phyloP scores from a whole-genome alignment of 2,113 vertebrate genomes.

The Mirza zaza region DNA sequence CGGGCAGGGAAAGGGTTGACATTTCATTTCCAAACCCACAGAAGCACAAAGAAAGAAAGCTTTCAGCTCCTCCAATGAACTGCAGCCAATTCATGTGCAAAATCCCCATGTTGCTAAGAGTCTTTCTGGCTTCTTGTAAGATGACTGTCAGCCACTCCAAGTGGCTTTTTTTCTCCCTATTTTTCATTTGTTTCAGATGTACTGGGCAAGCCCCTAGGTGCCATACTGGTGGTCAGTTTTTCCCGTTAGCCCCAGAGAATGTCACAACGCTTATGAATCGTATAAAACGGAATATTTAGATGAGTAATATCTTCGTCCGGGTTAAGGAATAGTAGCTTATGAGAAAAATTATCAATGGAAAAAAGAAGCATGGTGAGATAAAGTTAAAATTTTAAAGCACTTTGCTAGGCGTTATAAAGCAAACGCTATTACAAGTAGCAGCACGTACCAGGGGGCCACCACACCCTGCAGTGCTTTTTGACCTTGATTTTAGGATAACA shows the following conservation, averaged over 20 bases:
- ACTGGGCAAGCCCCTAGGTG: not conserved
- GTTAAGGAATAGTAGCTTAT: not conserved
- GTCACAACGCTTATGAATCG: not conserved
- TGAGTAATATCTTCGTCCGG: not conserved
- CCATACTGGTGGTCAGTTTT: not conserved
- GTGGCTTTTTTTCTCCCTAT: not conserved
- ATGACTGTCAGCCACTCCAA: slow-evolving; percentile 14
- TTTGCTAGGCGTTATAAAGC: not conserved
- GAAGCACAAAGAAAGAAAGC: slow-evolving; percentile 56
- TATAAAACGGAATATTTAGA: not conserved
- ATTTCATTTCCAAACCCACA: slow-evolving; percentile 53
- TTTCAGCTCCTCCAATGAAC: slow-evolving; percentile 35
- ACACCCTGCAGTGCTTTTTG: not conserved
- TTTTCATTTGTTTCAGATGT: slow-evolving; percentile 37
- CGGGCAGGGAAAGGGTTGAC: not conserved
- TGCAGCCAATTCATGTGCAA: slow-evolving; percentile 57
- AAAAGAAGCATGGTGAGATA: slow-evolving; percentile 2
- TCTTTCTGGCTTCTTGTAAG: slow-evolving; percentile 28
- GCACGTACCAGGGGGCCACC: not conserved
- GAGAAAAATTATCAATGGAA: not conserved
- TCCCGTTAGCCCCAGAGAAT: not conserved
- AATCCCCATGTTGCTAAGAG: slow-evolving; percentile 1
- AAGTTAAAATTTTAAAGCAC: not conserved
- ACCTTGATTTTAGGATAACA: not conserved
- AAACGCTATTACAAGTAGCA: not conserved